Base-by-base conservation (phyloP, 2,113 vertebrate genomes). In the Cyanoramphus novaezelandiae region DNA sequence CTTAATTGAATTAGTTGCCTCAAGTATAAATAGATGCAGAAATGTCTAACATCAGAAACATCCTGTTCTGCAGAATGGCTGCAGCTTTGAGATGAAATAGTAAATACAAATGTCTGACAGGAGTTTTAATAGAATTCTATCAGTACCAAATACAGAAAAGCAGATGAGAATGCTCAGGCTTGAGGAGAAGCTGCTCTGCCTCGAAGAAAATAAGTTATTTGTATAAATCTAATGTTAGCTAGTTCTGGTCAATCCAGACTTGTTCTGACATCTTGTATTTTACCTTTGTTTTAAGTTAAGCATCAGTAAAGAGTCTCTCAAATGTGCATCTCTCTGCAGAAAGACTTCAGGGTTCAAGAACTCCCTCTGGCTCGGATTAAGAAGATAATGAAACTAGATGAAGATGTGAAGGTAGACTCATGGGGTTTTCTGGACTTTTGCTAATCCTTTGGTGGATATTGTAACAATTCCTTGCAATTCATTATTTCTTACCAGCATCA, bases 311-410 rank as follows among this genome's bases (percentile, higher is more conserved):
- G 44, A 68, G 21, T 64, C 52, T 94, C 57, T 81, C 29, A 33
- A 60, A 43, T 63, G 52, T 92, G 17, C 96, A 94, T 95, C 49
- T 97, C 70, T 76, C 98, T 98, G 92, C 98, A 99, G 99, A 99
- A 99, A 98, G 99, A 99, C 96, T 99, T 99, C 92, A 98, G 99
- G 64, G 99, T 99, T 72, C 99, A 99, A 95, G 99, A 99, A 95
- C 98, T 99, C 81, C 99, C 99, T 74, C 96, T 99, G 82, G 99
- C 99, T 95, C 99, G 99, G 71, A 99, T 99, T 97, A 99, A 99
- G 98, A 99, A 99, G 97, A 99, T 99, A 95, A 99, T 99, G 99
- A 99, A 99, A 93, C 96, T 99, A 95, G 99, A 99, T 98, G 99
- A 99, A 96, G 99, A 99, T 93, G 99, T 99, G 91, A 99, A 99